phyloP scores from a whole-genome alignment of 1,140 invertebrate genomes.

The Asbolus verrucosus region DNA sequence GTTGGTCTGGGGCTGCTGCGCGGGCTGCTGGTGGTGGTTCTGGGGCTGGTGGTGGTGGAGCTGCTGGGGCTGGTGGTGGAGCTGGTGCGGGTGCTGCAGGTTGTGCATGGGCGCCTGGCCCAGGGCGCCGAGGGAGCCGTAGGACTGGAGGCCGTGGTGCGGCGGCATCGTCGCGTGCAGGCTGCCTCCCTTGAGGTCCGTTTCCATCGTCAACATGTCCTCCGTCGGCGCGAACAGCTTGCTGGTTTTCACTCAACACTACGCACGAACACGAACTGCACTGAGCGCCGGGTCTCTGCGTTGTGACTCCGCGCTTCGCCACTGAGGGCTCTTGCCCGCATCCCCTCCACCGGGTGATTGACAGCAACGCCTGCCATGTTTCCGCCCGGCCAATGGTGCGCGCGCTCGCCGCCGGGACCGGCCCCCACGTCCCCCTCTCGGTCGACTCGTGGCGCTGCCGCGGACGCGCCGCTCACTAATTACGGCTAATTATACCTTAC shows the following conservation, averaged over 20 bases:
- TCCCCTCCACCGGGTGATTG: slow-evolving; percentile 60
- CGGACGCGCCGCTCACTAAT: slow-evolving; percentile 58
- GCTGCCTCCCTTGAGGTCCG: slow-evolving; percentile 86
- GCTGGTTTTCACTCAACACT: slow-evolving; percentile 59
- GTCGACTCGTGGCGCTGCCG: slow-evolving; percentile 11
- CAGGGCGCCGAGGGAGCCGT: slow-evolving; percentile 78
- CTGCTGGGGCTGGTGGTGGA: slow-evolving; percentile 67
- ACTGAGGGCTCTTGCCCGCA: slow-evolving; percentile 54
- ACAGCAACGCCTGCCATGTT: slow-evolving; percentile 64
- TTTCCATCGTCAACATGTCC: slow-evolving; percentile 89
- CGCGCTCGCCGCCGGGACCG: slow-evolving; percentile 43
- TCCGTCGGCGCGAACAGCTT: slow-evolving; percentile 64
- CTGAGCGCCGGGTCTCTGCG: slow-evolving; percentile 59
- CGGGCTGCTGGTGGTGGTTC: slow-evolving; percentile 59
- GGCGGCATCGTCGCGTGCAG: slow-evolving; percentile 84
- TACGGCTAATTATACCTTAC: slow-evolving; percentile 65
- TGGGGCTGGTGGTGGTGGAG: slow-evolving; percentile 61
- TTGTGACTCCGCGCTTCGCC: slow-evolving; percentile 57
- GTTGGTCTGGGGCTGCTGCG: slow-evolving; percentile 65
- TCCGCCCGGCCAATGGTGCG: slow-evolving; percentile 57
- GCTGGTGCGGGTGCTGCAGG: slow-evolving; percentile 70
- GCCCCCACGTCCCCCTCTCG: slow-evolving; percentile 40
- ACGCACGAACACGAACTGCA: slow-evolving; percentile 48
- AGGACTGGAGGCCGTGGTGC: slow-evolving; percentile 78
- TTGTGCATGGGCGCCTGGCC: slow-evolving; percentile 72